Conservation (phyloP, 2,888 invertebrate species). For the Selenia dentaria region DNA sequence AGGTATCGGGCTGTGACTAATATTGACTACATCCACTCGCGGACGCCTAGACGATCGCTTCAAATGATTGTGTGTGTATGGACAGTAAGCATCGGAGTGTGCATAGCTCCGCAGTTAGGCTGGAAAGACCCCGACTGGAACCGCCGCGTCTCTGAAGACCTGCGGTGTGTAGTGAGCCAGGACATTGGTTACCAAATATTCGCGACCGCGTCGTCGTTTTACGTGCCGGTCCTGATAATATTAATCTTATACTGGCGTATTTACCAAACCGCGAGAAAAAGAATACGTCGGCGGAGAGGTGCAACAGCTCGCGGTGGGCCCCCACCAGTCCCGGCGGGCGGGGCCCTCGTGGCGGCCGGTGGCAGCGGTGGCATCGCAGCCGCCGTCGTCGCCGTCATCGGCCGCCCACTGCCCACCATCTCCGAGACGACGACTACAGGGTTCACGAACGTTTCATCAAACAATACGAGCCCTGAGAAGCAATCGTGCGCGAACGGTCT, state of each 20-base stretch:
- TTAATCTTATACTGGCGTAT: constrained; percentile 96
- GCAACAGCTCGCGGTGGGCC: constrained; percentile 82
- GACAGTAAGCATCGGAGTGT: constrained; percentile 92
- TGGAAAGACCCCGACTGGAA: constrained; percentile 89
- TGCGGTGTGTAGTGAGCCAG: constrained; percentile 92
- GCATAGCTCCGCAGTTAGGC: constrained; percentile 94
- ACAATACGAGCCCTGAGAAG: constrained; percentile 91
- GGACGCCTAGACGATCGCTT: constrained; percentile 90
- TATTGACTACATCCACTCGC: constrained; percentile 94
- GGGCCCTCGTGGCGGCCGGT: constrained; percentile 87
- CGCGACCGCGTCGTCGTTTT: constrained; percentile 96
- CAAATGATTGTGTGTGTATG: constrained; percentile 94
- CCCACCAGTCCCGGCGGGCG: constrained; percentile 81
- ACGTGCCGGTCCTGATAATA: constrained; percentile 94
- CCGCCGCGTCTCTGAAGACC: constrained; percentile 84
- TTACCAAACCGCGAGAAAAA: constrained; percentile 94
- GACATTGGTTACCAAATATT: constrained; percentile 94
- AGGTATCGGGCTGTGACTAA: constrained; percentile 97
- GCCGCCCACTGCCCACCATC: constrained; percentile 89
- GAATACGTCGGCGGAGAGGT: constrained; percentile 90
- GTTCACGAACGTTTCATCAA: constrained; percentile 89
- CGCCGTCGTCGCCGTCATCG: constrained; percentile 88
- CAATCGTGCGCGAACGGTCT: constrained; percentile 88
- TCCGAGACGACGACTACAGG: constrained; percentile 90
- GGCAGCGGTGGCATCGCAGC: constrained; percentile 90